Evolutionary conservation across 2,888 invertebrate species (phyloP).

Genomic region (Cistogaster globosa): DNA sequence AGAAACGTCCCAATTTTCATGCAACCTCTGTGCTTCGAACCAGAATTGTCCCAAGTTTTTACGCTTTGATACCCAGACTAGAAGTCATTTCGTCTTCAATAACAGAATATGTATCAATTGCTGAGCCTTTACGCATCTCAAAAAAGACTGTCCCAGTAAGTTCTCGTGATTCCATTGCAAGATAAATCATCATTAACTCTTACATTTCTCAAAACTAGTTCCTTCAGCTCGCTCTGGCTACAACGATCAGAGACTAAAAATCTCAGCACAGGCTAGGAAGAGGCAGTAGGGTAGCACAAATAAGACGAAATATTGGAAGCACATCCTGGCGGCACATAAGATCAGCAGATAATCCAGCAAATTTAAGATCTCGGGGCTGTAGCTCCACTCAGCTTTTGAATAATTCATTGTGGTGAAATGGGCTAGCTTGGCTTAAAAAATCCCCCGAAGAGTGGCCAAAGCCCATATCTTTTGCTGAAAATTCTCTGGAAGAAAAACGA

Average conservation of each 20-base stretch:
- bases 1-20: neutral
- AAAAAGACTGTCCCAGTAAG: constrained; percentile 11
- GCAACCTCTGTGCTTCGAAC: neutral
- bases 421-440: neutral
- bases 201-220: constrained; percentile 1
- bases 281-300: too few relatives aligned
- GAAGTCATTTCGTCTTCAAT: constrained; percentile 8
- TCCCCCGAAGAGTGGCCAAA: constrained; percentile 17
- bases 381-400: constrained; percentile 20
- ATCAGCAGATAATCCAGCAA: too few relatives aligned
- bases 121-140: neutral
- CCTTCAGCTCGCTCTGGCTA: neutral
- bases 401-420: neutral
- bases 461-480: neutral
- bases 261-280: neutral
- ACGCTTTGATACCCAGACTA: neutral
- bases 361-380: constrained; percentile 48
- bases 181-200: constrained; percentile 23
- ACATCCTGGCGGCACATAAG: too few relatives aligned
- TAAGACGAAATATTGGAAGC: too few relatives aligned
- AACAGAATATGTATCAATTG: constrained; percentile 30
- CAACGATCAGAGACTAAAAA: neutral
- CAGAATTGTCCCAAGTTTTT: too few relatives aligned
- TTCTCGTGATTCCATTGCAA: neutral
- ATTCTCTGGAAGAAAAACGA: neutral